Conservation (phyloP, 1,140 invertebrate genomes). For the Tetramorium parvispinum region DNA sequence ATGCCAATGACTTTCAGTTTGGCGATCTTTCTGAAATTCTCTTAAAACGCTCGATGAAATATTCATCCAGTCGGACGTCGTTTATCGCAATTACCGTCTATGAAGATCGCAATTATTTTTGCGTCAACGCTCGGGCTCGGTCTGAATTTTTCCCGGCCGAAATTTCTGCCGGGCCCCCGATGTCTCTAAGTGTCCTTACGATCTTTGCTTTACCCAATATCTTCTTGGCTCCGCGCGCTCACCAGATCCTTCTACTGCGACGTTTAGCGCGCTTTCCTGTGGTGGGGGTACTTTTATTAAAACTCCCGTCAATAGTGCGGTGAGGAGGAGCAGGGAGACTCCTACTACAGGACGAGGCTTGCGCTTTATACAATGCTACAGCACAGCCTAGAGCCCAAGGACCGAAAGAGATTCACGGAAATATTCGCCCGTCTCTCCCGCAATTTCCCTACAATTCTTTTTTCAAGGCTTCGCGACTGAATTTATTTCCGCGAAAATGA, state of each 20-base stretch:
- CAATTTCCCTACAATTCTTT: constrained; percentile 47
- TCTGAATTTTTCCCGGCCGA: constrained; percentile 67
- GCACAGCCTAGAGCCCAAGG: constrained; percentile 69
- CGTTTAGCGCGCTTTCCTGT: constrained; percentile 69
- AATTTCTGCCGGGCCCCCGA: constrained; percentile 64
- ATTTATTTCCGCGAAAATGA: constrained; percentile 40
- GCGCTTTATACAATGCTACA: constrained; percentile 78
- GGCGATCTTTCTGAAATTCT: not conserved
- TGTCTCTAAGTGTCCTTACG: constrained; percentile 75
- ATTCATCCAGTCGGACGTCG: constrained; percentile 29
- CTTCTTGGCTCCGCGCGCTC: constrained; percentile 76
- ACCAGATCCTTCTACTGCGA: constrained; percentile 74
- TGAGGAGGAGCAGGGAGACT: constrained; percentile 72
- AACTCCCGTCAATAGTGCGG: constrained; percentile 79
- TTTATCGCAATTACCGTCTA: constrained; percentile 56
- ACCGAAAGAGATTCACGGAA: constrained; percentile 62
- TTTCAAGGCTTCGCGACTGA: constrained; percentile 23
- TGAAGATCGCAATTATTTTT: constrained; percentile 52
- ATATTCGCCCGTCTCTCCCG: constrained; percentile 42
- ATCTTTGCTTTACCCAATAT: constrained; percentile 79
- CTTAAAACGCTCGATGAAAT: constrained; percentile 31
- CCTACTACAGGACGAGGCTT: constrained; percentile 77
- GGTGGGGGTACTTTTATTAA: constrained; percentile 80
- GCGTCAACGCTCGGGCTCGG: constrained; percentile 7
- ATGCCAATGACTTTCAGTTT: not conserved